Base-by-base conservation (phyloP, 1,140 invertebrate genomes). In the Halesus radiatus region DNA sequence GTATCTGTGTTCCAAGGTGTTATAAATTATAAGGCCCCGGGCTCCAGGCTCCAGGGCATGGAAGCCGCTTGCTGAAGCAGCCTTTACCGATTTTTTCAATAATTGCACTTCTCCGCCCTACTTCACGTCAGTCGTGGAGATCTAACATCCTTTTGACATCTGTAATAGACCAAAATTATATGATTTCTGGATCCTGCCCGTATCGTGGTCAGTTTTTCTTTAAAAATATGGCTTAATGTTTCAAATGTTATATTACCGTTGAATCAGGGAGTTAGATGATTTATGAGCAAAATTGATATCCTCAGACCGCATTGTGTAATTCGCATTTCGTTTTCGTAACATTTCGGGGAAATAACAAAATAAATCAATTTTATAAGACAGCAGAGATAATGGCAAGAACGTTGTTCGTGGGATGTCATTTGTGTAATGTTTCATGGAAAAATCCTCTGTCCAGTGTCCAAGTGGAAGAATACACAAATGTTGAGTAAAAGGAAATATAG, bases 41-140 rank as follows among this genome's bases (percentile, higher is more conserved):
- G 22, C 20, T 56, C n/a, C 6, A 64, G 60, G 23, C n/a, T 23
- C 37, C 22, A 50, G 37, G 66, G 16, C 22, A 37, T 54, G 29
- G 70, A 56, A 74, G 53, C 53, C 70, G 53, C 52, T 52, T 74
- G 56, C 70, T 74, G 70, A 74, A 74, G 70, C 70, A 74, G 70
- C 50, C 23, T 50, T 72, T n/a, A 16, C 5, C 18, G 15, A 10
- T 60, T 60, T 60, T 60, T 60, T n/a, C 52, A 18, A 50, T 70
- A 70, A 70, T 70, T 70, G 66, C 66, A 45, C 66, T 60, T 22
- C 56, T 60, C 56, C 13, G 16, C 8, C 32, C 52, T 20, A 20
- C 16, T 23, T 13, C 52, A 56, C 52, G 70, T 74, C 70, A 73
- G 50, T 7, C 23, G 52, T 6, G 26, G 23, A 70, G 32, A 54